Percentiles rank a stretch among this genome's conserved stretches.
phyloP scores from a whole-genome alignment of 2,797 vertebrate species.

The Gastrophryne carolinensis region DNA sequence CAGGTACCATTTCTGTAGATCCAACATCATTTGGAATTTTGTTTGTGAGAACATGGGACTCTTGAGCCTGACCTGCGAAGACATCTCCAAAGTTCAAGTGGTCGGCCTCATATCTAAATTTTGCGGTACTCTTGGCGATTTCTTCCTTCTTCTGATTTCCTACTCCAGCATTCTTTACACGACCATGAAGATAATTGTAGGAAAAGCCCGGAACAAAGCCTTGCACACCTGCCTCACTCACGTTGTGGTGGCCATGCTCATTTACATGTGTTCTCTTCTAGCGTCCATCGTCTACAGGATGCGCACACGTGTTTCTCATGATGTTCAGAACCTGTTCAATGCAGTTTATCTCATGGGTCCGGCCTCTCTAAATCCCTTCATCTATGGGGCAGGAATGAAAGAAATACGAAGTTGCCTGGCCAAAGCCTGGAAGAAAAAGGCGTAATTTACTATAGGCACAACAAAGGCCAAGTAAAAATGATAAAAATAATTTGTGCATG shows the following conservation, averaged over 20 bases:
- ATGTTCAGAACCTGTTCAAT: constrained; percentile 49
- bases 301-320: constrained; percentile 39
- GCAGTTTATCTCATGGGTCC: constrained; percentile 12
- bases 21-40: constrained; percentile 53
- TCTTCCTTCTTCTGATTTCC: constrained; percentile 52
- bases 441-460: no score
- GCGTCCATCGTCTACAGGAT: constrained; percentile 43
- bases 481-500: no score
- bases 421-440: background rate
- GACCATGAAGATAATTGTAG: constrained; percentile 43
- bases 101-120: constrained; percentile 28
- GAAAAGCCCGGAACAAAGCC: constrained; percentile 44
- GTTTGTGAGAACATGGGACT: constrained; percentile 58
- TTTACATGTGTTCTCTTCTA: constrained; percentile 50
- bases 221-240: constrained; percentile 56
- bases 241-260: constrained; percentile 34
- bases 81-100: constrained; percentile 51
- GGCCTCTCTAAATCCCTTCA: background rate
- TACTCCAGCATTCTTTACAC: constrained; percentile 47
- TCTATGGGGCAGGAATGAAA: constrained; percentile 20
- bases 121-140: constrained; percentile 46
- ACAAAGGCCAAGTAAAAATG: no score
- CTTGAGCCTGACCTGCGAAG: constrained; percentile 54
- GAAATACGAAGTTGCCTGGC: constrained; percentile 6
- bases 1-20: constrained; percentile 49